Conservation (phyloP, 1,140 invertebrate species). For the Stratiolaelaps scimitus region DNA sequence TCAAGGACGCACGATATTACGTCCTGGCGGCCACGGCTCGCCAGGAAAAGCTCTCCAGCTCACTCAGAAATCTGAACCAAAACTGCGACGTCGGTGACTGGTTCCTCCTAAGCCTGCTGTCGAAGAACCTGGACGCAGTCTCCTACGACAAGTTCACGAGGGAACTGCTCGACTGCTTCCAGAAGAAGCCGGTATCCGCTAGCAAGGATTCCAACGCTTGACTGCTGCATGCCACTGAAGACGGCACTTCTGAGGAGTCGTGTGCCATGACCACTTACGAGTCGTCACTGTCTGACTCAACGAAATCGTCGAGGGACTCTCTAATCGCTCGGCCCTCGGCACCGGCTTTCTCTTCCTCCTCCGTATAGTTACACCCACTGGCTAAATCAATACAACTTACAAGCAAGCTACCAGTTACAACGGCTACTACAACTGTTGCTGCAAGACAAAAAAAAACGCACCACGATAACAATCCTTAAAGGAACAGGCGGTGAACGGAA, state of each 20-base stretch:
- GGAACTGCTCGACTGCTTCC: not conserved
- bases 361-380: too few relatives aligned
- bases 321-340: too few relatives aligned
- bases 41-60: conserved; percentile 36
- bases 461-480: too few relatives aligned
- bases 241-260: conserved; percentile 22
- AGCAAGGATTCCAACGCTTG: not conserved
- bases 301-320: too few relatives aligned
- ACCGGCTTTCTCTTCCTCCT: too few relatives aligned
- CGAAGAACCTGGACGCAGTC: conserved; percentile 60
- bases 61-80: conserved; percentile 59
- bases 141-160: conserved; percentile 8
- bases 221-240: conserved; percentile 25
- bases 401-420: too few relatives aligned
- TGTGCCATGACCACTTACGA: conserved; percentile 27
- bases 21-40: conserved; percentile 37
- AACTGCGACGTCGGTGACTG: conserved; percentile 69
- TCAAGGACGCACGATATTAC: conserved; percentile 37
- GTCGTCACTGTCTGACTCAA: not conserved
- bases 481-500: too few relatives aligned
- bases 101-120: conserved; percentile 61
- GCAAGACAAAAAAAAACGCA: too few relatives aligned
- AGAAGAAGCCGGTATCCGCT: not conserved
- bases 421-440: too few relatives aligned
- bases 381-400: too few relatives aligned